Evolutionary conservation across 1,140 invertebrate genomes (phyloP).

Genomic region (Procambarus virginalis): DNA sequence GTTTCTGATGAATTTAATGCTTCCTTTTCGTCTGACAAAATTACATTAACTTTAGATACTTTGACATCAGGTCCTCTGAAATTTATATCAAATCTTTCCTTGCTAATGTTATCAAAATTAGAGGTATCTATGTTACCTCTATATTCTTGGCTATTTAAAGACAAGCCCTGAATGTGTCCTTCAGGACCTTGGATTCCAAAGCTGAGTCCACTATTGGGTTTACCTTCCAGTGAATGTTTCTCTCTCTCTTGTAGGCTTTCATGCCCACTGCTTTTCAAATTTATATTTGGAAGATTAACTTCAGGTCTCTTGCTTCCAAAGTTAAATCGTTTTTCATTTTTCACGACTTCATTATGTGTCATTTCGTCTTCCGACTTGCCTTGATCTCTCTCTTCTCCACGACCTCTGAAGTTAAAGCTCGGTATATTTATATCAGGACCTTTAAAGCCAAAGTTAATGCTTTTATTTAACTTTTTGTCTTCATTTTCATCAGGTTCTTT

Average conservation of each 20-base stretch:
- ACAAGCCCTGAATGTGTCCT: not conserved
- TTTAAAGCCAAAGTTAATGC: slow-evolving; percentile 46
- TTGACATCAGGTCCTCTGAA: slow-evolving; percentile 30
- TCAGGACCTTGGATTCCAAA: not conserved
- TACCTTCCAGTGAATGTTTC: not conserved
- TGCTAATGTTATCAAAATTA: not conserved
- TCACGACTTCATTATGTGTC: not conserved
- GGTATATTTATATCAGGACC: slow-evolving; percentile 40
- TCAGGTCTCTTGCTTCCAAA: slow-evolving; percentile 18
- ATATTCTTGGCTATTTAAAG: not conserved
- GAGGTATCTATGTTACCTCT: not conserved
- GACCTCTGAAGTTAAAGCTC: not conserved
- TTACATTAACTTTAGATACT: not conserved
- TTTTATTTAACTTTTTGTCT: slow-evolving; percentile 18
- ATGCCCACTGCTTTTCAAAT: not conserved
- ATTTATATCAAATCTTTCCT: not conserved
- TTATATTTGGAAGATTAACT: slow-evolving; percentile 8
- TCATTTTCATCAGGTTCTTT: not conserved
- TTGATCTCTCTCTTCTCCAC: not conserved
- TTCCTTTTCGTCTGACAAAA: not conserved
- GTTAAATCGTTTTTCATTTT: slow-evolving; percentile 1
- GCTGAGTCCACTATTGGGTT: not conserved
- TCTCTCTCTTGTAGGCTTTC: not conserved
- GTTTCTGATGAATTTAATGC: not conserved
- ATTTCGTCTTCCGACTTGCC: slow-evolving; percentile 3